Conservation (phyloP, 2,888 invertebrate genomes). For the Choristoneura rosaceana region DNA sequence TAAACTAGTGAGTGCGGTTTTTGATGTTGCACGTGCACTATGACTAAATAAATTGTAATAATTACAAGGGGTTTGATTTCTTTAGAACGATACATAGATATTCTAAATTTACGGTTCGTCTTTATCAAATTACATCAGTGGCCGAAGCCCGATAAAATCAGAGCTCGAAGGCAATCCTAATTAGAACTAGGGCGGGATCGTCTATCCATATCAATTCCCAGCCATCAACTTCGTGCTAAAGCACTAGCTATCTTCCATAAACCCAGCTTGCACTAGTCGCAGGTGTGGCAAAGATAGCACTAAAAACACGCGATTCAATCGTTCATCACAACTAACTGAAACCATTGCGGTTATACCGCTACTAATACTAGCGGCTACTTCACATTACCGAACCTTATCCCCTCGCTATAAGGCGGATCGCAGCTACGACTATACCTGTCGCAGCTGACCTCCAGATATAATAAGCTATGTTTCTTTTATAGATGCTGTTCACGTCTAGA, state of each 20-base stretch:
- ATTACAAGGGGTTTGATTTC: too few species aligned
- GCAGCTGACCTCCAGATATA: slow-evolving; percentile 39
- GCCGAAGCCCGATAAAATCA: background rate
- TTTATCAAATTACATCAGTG: background rate
- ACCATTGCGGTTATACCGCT: slow-evolving; percentile 27
- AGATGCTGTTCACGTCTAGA: slow-evolving; percentile 36
- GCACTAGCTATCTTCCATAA: slow-evolving; percentile 19
- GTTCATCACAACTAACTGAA: slow-evolving; percentile 40
- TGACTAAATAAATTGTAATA: too few species aligned
- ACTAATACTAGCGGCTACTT: background rate
- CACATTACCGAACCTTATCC: background rate
- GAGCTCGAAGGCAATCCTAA: slow-evolving; percentile 8
- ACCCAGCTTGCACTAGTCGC: slow-evolving; percentile 33
- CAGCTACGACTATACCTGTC: slow-evolving; percentile 13
- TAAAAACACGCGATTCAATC: slow-evolving; percentile 40
- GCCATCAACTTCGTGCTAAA: slow-evolving; percentile 31
- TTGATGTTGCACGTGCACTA: too few species aligned
- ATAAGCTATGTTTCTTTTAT: slow-evolving; percentile 41
- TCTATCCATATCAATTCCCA: slow-evolving; percentile 21
- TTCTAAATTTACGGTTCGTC: background rate
- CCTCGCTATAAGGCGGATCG: slow-evolving; percentile 29
- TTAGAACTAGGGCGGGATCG: slow-evolving; percentile 18
- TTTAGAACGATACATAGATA: too few species aligned
- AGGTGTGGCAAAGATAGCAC: slow-evolving; percentile 41
- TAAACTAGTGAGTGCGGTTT: background rate